These are phyloP conservation scores for Phania funesta DNA, from an alignment of 2,888 invertebrate genomes.

Conservation along the genomic window DNA sequence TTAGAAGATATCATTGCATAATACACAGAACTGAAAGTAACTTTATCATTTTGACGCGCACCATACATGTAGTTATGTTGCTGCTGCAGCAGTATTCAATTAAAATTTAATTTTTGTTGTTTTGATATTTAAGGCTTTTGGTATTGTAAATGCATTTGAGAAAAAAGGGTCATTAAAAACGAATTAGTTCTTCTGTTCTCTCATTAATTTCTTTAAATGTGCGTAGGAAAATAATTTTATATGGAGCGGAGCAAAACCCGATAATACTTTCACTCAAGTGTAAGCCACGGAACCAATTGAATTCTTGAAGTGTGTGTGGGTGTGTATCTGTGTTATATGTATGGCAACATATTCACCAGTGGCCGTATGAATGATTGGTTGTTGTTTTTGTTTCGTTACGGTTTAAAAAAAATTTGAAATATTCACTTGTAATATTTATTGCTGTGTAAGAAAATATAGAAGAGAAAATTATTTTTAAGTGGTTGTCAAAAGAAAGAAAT, in stretches of 20 bases:
- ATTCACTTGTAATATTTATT: constrained; percentile 33
- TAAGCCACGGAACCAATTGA: not conserved
- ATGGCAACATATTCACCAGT: not conserved
- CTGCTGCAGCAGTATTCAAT: constrained; percentile 28
- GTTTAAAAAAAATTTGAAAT: constrained; percentile 51
- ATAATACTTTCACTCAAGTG: constrained; percentile 49
- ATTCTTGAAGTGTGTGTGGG: not conserved
- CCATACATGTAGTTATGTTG: not conserved
- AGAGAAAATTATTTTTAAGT: constrained; percentile 37
- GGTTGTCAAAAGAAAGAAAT: constrained; percentile 40
- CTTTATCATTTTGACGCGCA: not conserved
- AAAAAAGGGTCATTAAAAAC: constrained; percentile 61
- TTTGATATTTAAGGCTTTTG: constrained; percentile 56
- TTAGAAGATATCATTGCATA: not conserved
- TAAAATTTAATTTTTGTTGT: constrained; percentile 57
- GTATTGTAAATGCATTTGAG: constrained; percentile 5
- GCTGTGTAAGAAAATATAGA: constrained; percentile 14
- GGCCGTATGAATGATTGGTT: not conserved
- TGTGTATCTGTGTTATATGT: not conserved
- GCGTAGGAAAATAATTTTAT: constrained; percentile 45
- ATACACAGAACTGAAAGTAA: not conserved
- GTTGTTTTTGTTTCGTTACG: constrained; percentile 24
- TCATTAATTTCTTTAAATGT: constrained; percentile 29
- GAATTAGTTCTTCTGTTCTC: constrained; percentile 55
- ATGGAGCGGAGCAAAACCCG: constrained; percentile 7